A percentile compares a stretch with the other conserved stretches of the same genome.
Evolutionary conservation across 2,797 vertebrate genomes (phyloP).

Genomic region (Gallinago nigripennis): DNA sequence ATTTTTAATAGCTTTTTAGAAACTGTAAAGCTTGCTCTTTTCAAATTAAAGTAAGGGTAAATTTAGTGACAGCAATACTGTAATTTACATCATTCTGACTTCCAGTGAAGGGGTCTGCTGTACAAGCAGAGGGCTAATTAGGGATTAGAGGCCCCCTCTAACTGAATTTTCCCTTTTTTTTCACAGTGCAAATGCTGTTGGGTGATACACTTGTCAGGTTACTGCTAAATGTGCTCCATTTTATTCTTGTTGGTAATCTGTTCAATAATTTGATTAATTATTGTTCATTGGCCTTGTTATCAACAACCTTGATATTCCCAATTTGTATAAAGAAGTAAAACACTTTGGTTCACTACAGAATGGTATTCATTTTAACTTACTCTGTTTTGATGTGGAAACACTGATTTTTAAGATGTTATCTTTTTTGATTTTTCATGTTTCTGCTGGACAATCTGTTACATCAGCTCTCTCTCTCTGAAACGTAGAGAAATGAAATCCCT

Average conservation of each 20-base stretch:
- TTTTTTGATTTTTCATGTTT: neutral
- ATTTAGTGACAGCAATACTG: neutral
- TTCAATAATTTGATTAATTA: neutral
- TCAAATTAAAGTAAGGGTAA: neutral
- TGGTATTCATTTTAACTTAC: neutral
- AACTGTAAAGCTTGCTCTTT: neutral
- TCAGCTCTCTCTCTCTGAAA: neutral
- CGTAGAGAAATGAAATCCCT: neutral
- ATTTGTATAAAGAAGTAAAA: neutral
- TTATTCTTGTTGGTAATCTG: neutral
- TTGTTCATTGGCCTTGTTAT: neutral
- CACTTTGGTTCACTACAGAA: neutral
- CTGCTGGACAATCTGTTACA: neutral
- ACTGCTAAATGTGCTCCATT: neutral
- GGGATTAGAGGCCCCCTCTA: neutral
- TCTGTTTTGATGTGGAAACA: neutral
- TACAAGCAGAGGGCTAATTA: neutral
- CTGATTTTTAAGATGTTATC: neutral
- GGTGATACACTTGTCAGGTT: neutral
- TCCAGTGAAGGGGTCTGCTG: neutral
- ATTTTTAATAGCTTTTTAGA: neutral
- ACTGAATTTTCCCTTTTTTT: neutral
- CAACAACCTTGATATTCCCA: neutral
- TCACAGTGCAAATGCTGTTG: neutral
- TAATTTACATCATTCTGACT: neutral